Percentiles rank a stretch among this genome's conserved stretches.
phyloP scores from a whole-genome alignment of 2,797 vertebrate genomes.

The Pantherophis alleghaniensis region DNA sequence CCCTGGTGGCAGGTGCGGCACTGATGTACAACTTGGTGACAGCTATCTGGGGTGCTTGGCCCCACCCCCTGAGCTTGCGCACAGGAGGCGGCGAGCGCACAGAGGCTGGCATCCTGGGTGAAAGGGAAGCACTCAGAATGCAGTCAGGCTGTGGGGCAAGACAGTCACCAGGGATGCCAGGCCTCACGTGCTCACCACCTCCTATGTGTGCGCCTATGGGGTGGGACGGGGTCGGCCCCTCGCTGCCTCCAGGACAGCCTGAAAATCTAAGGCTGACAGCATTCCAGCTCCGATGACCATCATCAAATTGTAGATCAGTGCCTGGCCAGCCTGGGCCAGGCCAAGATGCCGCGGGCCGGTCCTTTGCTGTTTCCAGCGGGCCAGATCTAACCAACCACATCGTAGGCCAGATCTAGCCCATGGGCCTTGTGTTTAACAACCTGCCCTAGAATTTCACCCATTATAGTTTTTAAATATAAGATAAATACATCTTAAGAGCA shows the following conservation, averaged over 20 bases:
- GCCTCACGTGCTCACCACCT: neutral
- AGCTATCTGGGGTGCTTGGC: too few species aligned
- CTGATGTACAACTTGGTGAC: neutral
- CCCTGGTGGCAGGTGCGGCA: too few species aligned
- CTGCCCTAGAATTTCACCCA: neutral
- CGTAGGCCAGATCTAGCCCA: too few species aligned
- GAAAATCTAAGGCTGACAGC: neutral
- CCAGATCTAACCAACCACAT: too few species aligned
- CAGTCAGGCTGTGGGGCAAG: neutral
- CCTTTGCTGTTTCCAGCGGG: neutral
- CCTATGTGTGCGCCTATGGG: neutral
- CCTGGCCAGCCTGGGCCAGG: too few species aligned
- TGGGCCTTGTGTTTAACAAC: neutral
- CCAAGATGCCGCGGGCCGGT: neutral
- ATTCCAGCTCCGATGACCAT: neutral
- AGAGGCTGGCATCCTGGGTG: neutral
- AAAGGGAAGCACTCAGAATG: neutral
- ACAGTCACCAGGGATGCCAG: neutral
- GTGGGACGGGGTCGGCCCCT: neutral
- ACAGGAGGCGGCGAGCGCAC: rapidly evolving
- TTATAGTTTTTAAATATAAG: neutral
- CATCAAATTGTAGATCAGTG: neutral
- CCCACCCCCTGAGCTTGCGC: too few species aligned
- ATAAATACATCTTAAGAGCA: neutral
- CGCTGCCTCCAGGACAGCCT: neutral